Evolutionary conservation across 2,888 invertebrate genomes (phyloP).

Genomic region (Leptogaster cylindrica): DNA sequence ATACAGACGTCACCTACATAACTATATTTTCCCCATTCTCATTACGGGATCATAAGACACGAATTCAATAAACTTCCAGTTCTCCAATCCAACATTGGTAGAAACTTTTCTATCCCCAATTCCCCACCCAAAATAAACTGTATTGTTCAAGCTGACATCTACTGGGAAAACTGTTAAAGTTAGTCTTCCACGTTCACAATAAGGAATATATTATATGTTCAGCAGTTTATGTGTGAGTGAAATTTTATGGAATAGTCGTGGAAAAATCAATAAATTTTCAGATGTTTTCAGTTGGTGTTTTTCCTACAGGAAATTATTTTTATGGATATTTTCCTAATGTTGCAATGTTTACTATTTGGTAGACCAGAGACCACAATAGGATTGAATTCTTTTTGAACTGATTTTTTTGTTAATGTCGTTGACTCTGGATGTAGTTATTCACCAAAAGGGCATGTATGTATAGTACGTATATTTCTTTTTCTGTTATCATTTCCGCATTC

Average conservation of each 20-base stretch:
- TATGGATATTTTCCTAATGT: no score
- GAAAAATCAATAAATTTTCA: constrained; percentile 14
- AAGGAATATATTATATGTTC: constrained; percentile 8
- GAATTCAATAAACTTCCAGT: not conserved
- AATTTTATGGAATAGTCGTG: constrained; percentile 7
- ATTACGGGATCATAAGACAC: no score
- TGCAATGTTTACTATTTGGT: no score
- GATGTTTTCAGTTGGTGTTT: no score
- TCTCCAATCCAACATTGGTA: not conserved
- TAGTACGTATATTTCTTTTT: no score
- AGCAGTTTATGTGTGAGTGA: constrained; percentile 2
- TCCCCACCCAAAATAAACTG: not conserved
- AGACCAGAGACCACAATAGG: no score
- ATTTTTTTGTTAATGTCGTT: no score
- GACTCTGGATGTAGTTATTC: no score
- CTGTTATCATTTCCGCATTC: no score
- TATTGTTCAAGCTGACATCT: not conserved
- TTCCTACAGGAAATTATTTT: no score
- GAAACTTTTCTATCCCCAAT: not conserved
- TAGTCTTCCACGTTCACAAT: not conserved
- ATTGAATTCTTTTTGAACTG: no score
- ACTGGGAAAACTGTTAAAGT: constrained; percentile 1
- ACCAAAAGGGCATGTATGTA: no score
- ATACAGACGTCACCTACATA: not conserved
- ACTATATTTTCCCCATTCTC: not conserved